phyloP scores from a whole-genome alignment of 1,140 invertebrate species.

The Copidosoma floridanum region DNA sequence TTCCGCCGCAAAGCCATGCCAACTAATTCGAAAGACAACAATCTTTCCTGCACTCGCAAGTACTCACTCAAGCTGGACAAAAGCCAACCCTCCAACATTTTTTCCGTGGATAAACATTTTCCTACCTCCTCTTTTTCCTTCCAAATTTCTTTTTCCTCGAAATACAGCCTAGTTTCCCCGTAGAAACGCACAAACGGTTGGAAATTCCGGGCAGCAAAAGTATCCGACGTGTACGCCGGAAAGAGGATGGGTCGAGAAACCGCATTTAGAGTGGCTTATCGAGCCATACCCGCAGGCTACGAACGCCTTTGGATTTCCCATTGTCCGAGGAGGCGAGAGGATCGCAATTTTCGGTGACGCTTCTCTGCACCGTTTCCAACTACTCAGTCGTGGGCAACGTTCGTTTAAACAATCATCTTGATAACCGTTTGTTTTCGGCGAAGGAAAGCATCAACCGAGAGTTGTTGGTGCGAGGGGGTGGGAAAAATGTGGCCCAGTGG shows the following conservation, averaged over 20 bases:
- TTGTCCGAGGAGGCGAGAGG: slow-evolving; percentile 5
- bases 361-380: no score
- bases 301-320: slow-evolving; percentile 19
- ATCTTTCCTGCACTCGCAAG: background rate
- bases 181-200: background rate
- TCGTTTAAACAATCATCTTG: no score
- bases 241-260: no score
- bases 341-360: no score
- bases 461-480: no score
- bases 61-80: background rate
- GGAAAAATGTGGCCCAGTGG: no score
- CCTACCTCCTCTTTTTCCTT: background rate
- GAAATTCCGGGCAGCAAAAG: background rate
- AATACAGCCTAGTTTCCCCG: no score
- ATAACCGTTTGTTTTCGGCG: no score
- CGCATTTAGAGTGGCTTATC: slow-evolving; percentile 19
- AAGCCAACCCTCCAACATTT: no score
- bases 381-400: no score
- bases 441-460: no score
- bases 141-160: background rate
- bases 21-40: background rate
- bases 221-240: slow-evolving; percentile 8
- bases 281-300: slow-evolving; percentile 19
- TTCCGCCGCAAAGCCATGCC: slow-evolving; percentile 15
- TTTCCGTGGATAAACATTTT: no score